Conservation (phyloP, 1,140 invertebrate species). For the Gonatopus flavifemur region DNA sequence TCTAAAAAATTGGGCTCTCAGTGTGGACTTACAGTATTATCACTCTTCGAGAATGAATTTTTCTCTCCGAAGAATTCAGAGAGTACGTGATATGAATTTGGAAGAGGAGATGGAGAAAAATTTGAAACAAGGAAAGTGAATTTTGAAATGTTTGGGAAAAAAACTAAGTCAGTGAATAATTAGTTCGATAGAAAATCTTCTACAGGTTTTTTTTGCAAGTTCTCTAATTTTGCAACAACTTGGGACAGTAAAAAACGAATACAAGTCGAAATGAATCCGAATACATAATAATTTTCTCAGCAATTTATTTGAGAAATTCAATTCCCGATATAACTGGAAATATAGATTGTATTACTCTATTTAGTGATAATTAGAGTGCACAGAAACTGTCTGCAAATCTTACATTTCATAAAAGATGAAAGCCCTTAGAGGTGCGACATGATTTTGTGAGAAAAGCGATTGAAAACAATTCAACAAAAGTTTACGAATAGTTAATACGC, state of each 20-base stretch:
- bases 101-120: no score
- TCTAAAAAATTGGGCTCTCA: no score
- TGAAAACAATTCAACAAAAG: neutral
- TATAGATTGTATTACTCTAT: neutral
- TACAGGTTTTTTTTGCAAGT: slow-evolving; percentile 37
- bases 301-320: slow-evolving; percentile 17
- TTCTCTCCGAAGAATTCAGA: no score
- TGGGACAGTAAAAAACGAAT: slow-evolving; percentile 18
- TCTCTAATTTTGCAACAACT: slow-evolving; percentile 6
- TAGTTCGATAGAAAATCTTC: slow-evolving; percentile 31
- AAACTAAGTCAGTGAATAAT: slow-evolving; percentile 37
- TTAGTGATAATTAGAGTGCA: slow-evolving; percentile 23
- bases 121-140: slow-evolving; percentile 18
- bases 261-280: slow-evolving; percentile 17
- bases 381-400: neutral
- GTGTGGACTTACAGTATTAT: no score
- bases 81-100: no score
- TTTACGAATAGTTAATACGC: neutral
- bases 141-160: slow-evolving; percentile 27
- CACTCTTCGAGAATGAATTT: no score
- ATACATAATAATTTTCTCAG: slow-evolving; percentile 16
- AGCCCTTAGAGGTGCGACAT: no score
- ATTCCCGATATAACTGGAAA: slow-evolving; percentile 2
- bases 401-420: slow-evolving; percentile 1
- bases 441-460: neutral